phyloP scores from a whole-genome alignment of 1,140 invertebrate species.

The Dolichoris vasculosae region DNA sequence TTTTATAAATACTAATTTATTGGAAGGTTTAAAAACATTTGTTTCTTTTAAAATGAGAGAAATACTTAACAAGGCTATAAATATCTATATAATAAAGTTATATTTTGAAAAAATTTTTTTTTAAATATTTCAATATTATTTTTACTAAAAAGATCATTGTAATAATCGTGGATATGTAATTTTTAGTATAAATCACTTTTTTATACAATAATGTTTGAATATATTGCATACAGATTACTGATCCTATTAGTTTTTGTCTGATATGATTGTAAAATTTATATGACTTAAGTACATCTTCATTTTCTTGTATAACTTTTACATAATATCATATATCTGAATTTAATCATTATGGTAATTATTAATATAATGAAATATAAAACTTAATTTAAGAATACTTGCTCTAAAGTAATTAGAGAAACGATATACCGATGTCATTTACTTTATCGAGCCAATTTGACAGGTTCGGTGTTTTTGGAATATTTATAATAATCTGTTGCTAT shows the following conservation, averaged over 20 bases:
- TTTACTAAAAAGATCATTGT: conserved; percentile 58
- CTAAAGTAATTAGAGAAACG: conserved; percentile 87
- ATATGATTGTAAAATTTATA: conserved; percentile 54
- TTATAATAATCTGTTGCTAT: conserved; percentile 69
- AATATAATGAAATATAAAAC: conserved; percentile 36
- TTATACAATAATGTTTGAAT: conserved; percentile 63
- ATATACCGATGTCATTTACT: conserved; percentile 82
- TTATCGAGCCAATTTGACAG: conserved; percentile 79
- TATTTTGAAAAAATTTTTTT: not conserved
- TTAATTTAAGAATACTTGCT: conserved; percentile 91
- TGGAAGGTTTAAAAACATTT: conserved; percentile 51
- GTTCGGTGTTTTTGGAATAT: conserved; percentile 70
- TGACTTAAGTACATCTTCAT: conserved; percentile 58
- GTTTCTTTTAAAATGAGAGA: conserved; percentile 63
- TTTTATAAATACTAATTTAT: conserved; percentile 54
- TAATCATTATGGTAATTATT: not conserved
- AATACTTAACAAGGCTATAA: conserved; percentile 61
- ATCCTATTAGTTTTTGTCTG: conserved; percentile 58
- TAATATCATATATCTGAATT: conserved; percentile 15
- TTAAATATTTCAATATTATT: not conserved
- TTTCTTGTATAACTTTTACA: conserved; percentile 53
- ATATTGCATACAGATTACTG: conserved; percentile 58
- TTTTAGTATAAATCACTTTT: conserved; percentile 65
- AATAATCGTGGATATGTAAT: conserved; percentile 60
- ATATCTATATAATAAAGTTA: conserved; percentile 54